Base-by-base conservation (phyloP, 1,140 invertebrate species). In the Aricia agestis region DNA sequence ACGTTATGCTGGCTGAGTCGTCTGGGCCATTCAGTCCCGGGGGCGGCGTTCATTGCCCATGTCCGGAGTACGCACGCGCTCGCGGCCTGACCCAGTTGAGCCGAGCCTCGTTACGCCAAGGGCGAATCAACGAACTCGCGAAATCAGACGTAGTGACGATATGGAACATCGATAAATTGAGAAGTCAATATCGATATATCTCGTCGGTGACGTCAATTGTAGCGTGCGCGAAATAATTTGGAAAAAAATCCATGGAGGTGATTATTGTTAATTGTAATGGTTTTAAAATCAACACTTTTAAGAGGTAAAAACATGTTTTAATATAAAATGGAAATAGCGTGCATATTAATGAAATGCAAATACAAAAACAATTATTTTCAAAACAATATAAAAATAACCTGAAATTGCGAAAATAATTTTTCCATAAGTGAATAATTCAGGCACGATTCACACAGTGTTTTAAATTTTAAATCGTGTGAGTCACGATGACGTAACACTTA, bases 11-110 rank as follows among this genome's bases (percentile, higher is more conserved):
- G 84, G 86, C 77, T 75, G 81, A 78, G 80, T 59, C 13, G 83
- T 86, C 84, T 79, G 77, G 74, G 81, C 79, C 82, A 84, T 86
- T 87, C 83, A 89, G 86, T 82, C 79, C 81, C 84, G 84, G 85
- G 88, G 86, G 83, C 85, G 86, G 86, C 71, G 83, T 81, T 88
- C 83, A 89, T 90, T 90, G 86, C 80, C 73, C 69, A 81, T 77
- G 85, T 90, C 85, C 86, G 85, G 85, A 85, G 73, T 78, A 77
- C 82, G 88, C 86, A 83, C 86, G 88, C 86, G 86, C 83, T 81
- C 52, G 71, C 82, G 80, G 82, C 75, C 82, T 89, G 87, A 88
- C 87, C 87, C 81, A 88, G 68, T 85, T 87, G 85, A 75, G 82
- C 79, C 79, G 78, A 83, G 78, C 81, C 82, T 82, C 81, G 81